phyloP scores from a whole-genome alignment of 1,140 invertebrate genomes.

The fruit fly (Drosophila melanogaster) region Release_6_plus_ISO1_MT NT_033779.5:7651001-7651500 shows the following conservation, averaged over 20 bases:
- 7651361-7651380: slow-evolving; percentile 92
- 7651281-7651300: slow-evolving; percentile 90
- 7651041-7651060: slow-evolving; percentile 93
- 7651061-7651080: slow-evolving; percentile 94
- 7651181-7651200: no score
- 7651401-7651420: slow-evolving; percentile 85
- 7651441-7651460: slow-evolving; percentile 91
- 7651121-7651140: slow-evolving; percentile 91
- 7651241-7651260: slow-evolving; percentile 95
- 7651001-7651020: slow-evolving; percentile 95
- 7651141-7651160: slow-evolving; percentile 86
- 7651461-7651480: slow-evolving; percentile 88
- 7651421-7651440: slow-evolving; percentile 86
- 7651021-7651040: slow-evolving; percentile 94
- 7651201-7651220: background rate
- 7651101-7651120: slow-evolving; percentile 87
- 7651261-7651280: slow-evolving; percentile 93
- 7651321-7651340: slow-evolving; percentile 93
- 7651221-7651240: slow-evolving; percentile 86
- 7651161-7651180: background rate
- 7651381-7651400: slow-evolving; percentile 85
- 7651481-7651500: background rate
- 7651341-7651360: slow-evolving; percentile 96
- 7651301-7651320: slow-evolving; percentile 86
- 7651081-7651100: slow-evolving; percentile 92